A percentile compares a stretch with the other conserved stretches of the same genome.
Evolutionary conservation across 53 echinoderm and acorn worm genomes (phyloP).

Genomic region (Zoroaster sp.): DNA sequence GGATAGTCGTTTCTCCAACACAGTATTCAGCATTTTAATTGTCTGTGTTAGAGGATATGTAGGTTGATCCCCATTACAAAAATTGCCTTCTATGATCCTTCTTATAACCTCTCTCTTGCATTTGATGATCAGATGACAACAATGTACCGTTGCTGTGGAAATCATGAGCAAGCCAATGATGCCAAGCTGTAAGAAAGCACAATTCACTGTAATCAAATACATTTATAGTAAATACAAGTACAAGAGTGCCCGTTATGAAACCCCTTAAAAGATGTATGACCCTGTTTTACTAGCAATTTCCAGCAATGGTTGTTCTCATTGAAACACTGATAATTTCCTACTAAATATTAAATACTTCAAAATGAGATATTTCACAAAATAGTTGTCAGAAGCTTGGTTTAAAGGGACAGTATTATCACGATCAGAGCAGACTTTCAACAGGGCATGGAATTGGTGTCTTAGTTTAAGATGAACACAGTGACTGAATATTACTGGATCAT

Average conservation of each 20-base stretch:
- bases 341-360: too few species aligned
- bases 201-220: neutral
- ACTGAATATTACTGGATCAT: too few species aligned
- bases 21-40: slow-evolving; percentile 3
- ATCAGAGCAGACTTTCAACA: too few species aligned
- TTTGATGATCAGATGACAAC: slow-evolving; percentile 92
- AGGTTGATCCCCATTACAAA: neutral
- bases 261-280: too few species aligned
- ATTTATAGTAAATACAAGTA: neutral
- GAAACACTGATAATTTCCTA: neutral
- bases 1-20: slow-evolving; percentile 64
- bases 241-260: neutral
- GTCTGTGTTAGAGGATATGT: neutral
- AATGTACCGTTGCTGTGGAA: slow-evolving; percentile 75
- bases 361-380: too few species aligned
- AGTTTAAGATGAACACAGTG: too few species aligned
- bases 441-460: too few species aligned
- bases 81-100: slow-evolving; percentile 42
- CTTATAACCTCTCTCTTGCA: slow-evolving; percentile 73
- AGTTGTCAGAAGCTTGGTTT: too few species aligned
- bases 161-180: slow-evolving; percentile 75
- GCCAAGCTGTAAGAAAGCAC: slow-evolving; percentile 68
- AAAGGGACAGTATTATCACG: too few species aligned
- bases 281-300: neutral
- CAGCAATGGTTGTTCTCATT: neutral